phyloP scores from a whole-genome alignment of 64 coral and sea anemone species.

The Montipora cactus region DNA sequence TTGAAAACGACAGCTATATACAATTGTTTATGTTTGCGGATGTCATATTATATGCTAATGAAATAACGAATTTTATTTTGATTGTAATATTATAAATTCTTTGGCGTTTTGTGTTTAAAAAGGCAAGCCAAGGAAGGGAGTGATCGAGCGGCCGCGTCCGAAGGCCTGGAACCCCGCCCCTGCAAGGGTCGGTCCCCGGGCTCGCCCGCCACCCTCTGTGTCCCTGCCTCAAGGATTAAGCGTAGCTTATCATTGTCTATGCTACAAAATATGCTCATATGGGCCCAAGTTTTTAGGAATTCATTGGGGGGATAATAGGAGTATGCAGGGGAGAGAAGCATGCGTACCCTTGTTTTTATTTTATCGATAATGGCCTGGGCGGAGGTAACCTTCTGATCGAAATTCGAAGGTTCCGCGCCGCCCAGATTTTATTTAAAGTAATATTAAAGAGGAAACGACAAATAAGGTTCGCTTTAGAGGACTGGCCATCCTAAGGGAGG shows the following conservation, averaged over 20 bases:
- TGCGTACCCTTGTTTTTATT: no score
- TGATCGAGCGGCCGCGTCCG: no score
- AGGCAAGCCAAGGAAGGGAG: no score
- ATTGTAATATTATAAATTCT: no score
- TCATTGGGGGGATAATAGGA: no score
- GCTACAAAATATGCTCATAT: background rate
- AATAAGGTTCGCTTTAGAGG: background rate
- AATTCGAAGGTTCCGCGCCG: background rate
- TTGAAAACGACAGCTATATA: no score
- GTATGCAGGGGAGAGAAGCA: no score
- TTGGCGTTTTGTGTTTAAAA: no score
- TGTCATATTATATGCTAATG: no score
- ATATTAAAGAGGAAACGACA: background rate
- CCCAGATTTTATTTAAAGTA: background rate
- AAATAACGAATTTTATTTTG: no score
- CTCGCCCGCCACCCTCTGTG: background rate
- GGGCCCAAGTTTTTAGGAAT: background rate
- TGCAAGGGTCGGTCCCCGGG: no score
- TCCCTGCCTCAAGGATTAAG: background rate
- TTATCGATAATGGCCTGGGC: background rate
- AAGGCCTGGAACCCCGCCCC: no score
- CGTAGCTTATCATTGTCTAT: background rate
- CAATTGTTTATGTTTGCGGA: background rate
- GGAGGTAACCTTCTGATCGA: background rate
- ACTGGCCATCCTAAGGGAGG: background rate